Percentiles rank a stretch among this genome's conserved stretches.
phyloP scores from a whole-genome alignment of 1,140 invertebrate species.

The Drosophila nebulosa region DNA sequence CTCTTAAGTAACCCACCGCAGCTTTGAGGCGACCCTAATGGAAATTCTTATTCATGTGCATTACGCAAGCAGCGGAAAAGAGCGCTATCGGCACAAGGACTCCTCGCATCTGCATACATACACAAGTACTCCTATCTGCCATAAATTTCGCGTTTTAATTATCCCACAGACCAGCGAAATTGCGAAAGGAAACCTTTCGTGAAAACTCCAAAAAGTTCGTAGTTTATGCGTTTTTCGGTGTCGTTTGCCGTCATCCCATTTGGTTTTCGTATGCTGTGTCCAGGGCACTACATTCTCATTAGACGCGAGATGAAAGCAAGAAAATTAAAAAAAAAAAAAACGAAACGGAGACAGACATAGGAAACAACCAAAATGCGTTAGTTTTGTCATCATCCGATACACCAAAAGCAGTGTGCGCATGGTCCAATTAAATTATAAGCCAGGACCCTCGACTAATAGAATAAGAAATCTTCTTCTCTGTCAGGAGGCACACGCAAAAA shows the following conservation, averaged over 20 bases:
- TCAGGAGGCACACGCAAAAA: conserved; percentile 45
- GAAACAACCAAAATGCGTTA: conserved; percentile 35
- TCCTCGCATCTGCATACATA: conserved; percentile 37
- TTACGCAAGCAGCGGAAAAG: conserved; percentile 16
- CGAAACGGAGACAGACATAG: conserved; percentile 22
- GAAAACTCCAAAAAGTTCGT: conserved; percentile 41
- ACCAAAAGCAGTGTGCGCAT: conserved; percentile 64
- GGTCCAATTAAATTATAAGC: conserved; percentile 76
- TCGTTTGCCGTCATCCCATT: conserved; percentile 13
- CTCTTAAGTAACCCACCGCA: background rate
- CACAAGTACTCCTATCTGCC: conserved; percentile 17
- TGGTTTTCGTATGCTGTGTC: conserved; percentile 35
- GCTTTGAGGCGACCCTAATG: conserved; percentile 41
- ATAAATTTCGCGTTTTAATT: conserved; percentile 62
- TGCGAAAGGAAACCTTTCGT: background rate
- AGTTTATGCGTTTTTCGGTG: conserved; percentile 55
- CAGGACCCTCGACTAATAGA: conserved; percentile 49
- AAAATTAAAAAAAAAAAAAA: conserved; percentile 53
- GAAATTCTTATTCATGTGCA: conserved; percentile 68
- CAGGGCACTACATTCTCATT: conserved; percentile 69
- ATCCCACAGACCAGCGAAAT: conserved; percentile 24
- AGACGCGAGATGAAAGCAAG: conserved; percentile 39
- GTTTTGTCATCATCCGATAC: conserved; percentile 46
- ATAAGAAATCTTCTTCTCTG: conserved; percentile 56
- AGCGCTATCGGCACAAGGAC: conserved; percentile 34